These are phyloP conservation scores for Nixonia krombeini DNA, from an alignment of 1,140 invertebrate species.

Conservation along the genomic window DNA sequence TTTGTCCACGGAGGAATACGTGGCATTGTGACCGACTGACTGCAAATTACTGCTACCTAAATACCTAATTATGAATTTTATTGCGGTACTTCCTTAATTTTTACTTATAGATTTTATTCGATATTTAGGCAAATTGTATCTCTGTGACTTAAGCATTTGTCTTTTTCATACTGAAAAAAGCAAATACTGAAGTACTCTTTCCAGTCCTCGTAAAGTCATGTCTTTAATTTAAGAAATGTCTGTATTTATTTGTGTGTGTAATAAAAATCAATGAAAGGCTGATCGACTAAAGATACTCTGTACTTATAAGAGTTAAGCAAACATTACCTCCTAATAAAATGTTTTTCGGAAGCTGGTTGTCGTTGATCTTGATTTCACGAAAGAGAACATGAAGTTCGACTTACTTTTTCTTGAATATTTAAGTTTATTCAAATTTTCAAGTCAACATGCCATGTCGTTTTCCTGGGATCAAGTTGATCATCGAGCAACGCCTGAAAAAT, in stretches of 20 bases:
- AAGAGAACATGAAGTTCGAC: background rate
- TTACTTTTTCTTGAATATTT: background rate
- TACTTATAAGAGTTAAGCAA: slow-evolving; percentile 23
- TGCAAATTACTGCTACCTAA: no score
- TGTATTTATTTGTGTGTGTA: slow-evolving; percentile 36
- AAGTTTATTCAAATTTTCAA: no score
- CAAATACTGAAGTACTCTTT: slow-evolving; percentile 9
- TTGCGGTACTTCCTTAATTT: no score
- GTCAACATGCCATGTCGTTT: no score
- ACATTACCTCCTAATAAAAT: slow-evolving; percentile 28
- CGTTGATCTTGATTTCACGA: slow-evolving; percentile 2
- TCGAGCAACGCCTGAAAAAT: slow-evolving; percentile 13
- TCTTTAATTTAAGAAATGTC: slow-evolving; percentile 27
- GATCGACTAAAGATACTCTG: slow-evolving; percentile 30
- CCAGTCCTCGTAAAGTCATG: slow-evolving; percentile 22
- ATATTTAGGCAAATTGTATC: no score
- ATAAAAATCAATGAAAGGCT: slow-evolving; percentile 36
- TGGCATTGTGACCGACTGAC: no score
- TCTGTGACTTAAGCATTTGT: background rate
- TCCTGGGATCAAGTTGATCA: background rate
- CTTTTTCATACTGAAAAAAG: slow-evolving; percentile 33
- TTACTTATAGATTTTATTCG: no score
- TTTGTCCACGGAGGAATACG: no score
- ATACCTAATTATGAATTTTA: no score
- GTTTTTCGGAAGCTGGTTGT: slow-evolving; percentile 14